Percentiles rank a stretch among this genome's conserved stretches.
phyloP scores from a whole-genome alignment of 2,797 vertebrate genomes.

The Ctenopoma kingsleyae region DNA sequence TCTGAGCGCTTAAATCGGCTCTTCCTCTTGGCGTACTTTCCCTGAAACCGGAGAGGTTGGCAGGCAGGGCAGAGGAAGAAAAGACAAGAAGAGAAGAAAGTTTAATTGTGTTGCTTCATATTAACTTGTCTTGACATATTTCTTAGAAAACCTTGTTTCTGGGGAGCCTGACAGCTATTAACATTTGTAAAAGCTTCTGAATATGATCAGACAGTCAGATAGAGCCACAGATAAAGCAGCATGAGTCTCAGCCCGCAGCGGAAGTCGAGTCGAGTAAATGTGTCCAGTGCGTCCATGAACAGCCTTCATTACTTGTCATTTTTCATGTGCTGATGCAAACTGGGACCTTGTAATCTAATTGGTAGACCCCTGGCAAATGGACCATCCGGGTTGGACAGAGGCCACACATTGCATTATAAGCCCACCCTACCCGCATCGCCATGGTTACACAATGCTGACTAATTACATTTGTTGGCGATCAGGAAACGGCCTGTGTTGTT shows the following conservation, averaged over 20 bases:
- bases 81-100: conserved; percentile 6
- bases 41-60: conserved; percentile 73
- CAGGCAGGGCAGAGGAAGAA: not conserved
- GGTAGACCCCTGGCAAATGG: conserved; percentile 76
- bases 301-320: conserved; percentile 71
- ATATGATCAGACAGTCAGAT: conserved; percentile 45
- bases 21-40: conserved; percentile 95
- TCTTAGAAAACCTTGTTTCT: conserved; percentile 30
- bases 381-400: conserved; percentile 73
- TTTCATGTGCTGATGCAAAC: conserved; percentile 75
- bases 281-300: conserved; percentile 35
- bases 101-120: conserved; percentile 29
- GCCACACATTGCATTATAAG: conserved; percentile 75
- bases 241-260: conserved; percentile 34
- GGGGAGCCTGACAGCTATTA: conserved; percentile 30
- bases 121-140: conserved; percentile 43
- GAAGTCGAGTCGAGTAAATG: conserved; percentile 41
- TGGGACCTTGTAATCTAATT: conserved; percentile 82
- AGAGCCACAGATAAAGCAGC: conserved; percentile 45
- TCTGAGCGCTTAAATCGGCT: conserved; percentile 96
- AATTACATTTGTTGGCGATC: conserved; percentile 83
- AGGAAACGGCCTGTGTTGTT: conserved; percentile 56
- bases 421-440: conserved; percentile 73
- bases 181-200: conserved; percentile 49
- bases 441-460: conserved; percentile 82